phyloP scores from a whole-genome alignment of 2,797 vertebrate genomes.

The Sebastes minor region DNA sequence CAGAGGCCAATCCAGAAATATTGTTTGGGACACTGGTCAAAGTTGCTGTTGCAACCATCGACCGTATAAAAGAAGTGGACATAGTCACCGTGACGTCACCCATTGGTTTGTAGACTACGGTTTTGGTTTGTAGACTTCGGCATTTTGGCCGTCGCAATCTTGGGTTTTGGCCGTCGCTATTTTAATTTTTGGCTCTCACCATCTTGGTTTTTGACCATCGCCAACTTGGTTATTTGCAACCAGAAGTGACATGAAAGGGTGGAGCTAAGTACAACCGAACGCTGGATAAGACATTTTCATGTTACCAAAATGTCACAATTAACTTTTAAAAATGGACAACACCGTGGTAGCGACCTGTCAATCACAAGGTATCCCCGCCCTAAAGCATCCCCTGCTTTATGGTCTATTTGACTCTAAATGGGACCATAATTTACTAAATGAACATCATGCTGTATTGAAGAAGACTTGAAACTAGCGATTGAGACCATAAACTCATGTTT shows the following conservation, averaged over 20 bases:
- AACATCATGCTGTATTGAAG: too few species aligned
- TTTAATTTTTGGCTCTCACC: too few species aligned
- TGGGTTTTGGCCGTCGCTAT: too few species aligned
- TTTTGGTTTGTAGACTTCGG: too few species aligned
- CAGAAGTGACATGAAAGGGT: neutral
- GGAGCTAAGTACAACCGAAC: neutral
- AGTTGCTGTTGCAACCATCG: neutral
- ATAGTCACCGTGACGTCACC: neutral
- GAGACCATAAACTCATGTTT: too few species aligned
- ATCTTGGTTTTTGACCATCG: neutral
- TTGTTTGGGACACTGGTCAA: neutral
- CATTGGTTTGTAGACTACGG: neutral
- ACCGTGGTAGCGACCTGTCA: fast-evolving
- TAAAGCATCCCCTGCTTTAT: too few species aligned
- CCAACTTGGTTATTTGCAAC: neutral
- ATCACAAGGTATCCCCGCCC: too few species aligned
- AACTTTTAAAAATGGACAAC: neutral
- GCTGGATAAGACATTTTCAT: neutral
- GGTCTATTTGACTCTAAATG: too few species aligned
- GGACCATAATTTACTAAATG: too few species aligned
- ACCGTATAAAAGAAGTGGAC: neutral
- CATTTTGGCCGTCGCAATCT: neutral
- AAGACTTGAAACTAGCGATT: too few species aligned
- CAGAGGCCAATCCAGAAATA: neutral
- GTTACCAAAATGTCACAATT: neutral